Percentiles rank a stretch among this genome's conserved stretches.
Conservation (phyloP, 92 coral and sea anemone genomes). For the Umimayanthus chanpuru region DNA sequence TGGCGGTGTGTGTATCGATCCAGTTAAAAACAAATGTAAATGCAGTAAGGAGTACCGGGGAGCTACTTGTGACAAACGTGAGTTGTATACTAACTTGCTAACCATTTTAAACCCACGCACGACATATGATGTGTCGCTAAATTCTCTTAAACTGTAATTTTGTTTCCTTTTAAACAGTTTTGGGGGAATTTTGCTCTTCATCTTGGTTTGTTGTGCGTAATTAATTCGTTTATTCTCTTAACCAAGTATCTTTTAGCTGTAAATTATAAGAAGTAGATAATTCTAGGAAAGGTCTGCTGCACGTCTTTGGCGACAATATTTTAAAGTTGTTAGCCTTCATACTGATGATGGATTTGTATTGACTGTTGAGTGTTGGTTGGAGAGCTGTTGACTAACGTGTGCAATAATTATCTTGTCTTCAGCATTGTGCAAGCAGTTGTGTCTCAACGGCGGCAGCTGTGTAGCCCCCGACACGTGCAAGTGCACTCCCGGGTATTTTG, state of each 20-base stretch:
- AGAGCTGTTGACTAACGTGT: not conserved
- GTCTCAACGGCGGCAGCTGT: conserved; percentile 92
- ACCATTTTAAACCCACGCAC: too few relatives aligned
- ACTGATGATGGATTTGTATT: not conserved
- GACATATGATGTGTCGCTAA: too few relatives aligned
- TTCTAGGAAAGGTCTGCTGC: too few relatives aligned
- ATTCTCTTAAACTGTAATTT: too few relatives aligned
- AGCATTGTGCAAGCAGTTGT: conserved; percentile 82
- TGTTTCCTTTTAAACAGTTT: too few relatives aligned
- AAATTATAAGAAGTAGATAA: too few relatives aligned
- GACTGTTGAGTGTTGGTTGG: too few relatives aligned
- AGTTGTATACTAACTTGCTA: conserved; percentile 29
- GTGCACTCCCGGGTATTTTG: conserved; percentile 79
- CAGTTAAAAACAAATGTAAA: conserved; percentile 67
- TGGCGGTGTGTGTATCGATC: conserved; percentile 85
- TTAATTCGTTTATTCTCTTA: too few relatives aligned
- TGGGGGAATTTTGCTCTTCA: too few relatives aligned
- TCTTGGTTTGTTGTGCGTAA: too few relatives aligned
- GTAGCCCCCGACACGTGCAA: conserved; percentile 78
- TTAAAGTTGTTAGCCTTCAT: not conserved
- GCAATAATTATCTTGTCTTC: not conserved
- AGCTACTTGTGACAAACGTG: conserved; percentile 66
- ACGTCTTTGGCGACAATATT: too few relatives aligned
- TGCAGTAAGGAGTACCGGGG: conserved; percentile 75
- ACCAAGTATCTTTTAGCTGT: too few relatives aligned